Conservation (phyloP, 1,140 invertebrate species). For the Drosophila prosaltans region DNA sequence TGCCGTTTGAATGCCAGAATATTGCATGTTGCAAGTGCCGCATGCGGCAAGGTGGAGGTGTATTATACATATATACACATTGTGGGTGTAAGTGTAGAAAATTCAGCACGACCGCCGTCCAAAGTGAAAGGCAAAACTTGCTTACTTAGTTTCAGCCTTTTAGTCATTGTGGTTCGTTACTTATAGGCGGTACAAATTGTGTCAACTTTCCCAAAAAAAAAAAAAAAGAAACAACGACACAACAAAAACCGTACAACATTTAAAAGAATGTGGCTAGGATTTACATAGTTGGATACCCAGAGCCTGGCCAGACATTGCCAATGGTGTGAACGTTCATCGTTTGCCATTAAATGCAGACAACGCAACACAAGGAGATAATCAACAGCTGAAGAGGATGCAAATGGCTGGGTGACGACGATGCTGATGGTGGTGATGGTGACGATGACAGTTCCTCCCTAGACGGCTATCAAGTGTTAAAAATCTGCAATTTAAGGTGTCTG, state of each 20-base stretch:
- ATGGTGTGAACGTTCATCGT: constrained; percentile 53
- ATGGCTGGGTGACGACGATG: constrained; percentile 25
- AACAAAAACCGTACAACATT: not conserved
- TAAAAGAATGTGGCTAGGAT: constrained; percentile 55
- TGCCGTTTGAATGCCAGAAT: constrained; percentile 4
- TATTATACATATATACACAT: not conserved
- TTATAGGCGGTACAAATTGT: constrained; percentile 64
- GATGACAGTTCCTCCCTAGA: constrained; percentile 8
- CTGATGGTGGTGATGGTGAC: not conserved
- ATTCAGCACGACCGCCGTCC: constrained; percentile 34
- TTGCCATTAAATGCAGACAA: constrained; percentile 72
- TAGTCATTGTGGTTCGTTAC: constrained; percentile 25
- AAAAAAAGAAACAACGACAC: too few species aligned
- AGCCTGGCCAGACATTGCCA: constrained; percentile 12
- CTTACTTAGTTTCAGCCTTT: constrained; percentile 68
- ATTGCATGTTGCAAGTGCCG: constrained; percentile 23
- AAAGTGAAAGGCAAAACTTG: constrained; percentile 66
- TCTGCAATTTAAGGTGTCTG: constrained; percentile 65
- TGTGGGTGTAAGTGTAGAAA: not conserved
- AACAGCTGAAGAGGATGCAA: constrained; percentile 39
- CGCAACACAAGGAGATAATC: constrained; percentile 60
- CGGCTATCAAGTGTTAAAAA: constrained; percentile 55
- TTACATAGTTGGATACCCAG: constrained; percentile 33
- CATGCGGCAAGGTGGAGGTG: constrained; percentile 64
- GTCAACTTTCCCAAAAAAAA: constrained; percentile 72